Percentiles rank a stretch among this genome's conserved stretches.
Conservation (phyloP, 2,797 vertebrate species). For the Muscicapa comitata region DNA sequence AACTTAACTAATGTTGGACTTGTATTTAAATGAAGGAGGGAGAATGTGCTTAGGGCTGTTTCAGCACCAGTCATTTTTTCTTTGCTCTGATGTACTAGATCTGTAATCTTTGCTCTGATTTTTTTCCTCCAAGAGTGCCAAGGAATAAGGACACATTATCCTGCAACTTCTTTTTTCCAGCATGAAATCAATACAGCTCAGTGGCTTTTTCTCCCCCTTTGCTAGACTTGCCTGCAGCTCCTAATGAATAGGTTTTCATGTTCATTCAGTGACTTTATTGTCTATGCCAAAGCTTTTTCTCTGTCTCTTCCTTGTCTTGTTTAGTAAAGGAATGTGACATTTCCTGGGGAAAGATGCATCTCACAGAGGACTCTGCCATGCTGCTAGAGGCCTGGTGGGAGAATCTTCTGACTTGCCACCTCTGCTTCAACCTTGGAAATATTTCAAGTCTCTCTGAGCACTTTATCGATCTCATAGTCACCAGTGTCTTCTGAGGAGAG, state of each 20-base stretch:
- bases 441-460: background rate
- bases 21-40: background rate
- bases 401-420: constrained; percentile 15
- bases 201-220: background rate
- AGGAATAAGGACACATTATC: background rate
- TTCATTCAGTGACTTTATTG: background rate
- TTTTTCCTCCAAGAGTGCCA: background rate
- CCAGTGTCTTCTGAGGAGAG: constrained; percentile 3
- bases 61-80: background rate
- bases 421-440: constrained; percentile 26
- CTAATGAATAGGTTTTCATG: background rate
- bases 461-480: background rate
- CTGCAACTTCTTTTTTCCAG: background rate
- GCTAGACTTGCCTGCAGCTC: background rate
- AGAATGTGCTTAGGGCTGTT: background rate
- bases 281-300: constrained; percentile 40
- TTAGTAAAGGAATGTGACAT: constrained; percentile 31
- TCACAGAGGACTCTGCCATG: constrained; percentile 1
- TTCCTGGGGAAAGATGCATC: constrained; percentile 30
- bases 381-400: constrained; percentile 39
- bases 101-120: background rate
- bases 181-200: background rate
- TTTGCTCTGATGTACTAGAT: background rate
- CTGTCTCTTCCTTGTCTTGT: constrained; percentile 40
- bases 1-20: background rate